A percentile compares a stretch with the other conserved stretches of the same genome.
phyloP scores from a whole-genome alignment of 1,140 invertebrate genomes.

The Megalonaias nervosa region DNA sequence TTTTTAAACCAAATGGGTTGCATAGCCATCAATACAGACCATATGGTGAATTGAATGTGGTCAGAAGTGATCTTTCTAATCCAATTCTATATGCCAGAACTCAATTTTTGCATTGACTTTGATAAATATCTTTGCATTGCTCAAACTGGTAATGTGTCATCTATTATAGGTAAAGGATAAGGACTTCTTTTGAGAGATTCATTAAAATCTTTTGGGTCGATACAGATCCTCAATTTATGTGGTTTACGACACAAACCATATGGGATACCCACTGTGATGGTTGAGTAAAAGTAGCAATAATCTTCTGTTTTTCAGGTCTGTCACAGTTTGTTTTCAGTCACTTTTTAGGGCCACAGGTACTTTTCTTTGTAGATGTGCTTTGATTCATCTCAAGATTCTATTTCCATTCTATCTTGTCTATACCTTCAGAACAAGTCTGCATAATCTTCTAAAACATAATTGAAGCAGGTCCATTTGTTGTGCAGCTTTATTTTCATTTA shows the following conservation, averaged over 20 bases:
- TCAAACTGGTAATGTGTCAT: constrained; percentile 27
- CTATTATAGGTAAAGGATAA: constrained; percentile 7
- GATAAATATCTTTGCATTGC: constrained; percentile 19
- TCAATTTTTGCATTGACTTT: constrained; percentile 50
- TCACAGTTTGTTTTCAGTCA: constrained; percentile 15
- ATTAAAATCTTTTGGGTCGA: too few species aligned
- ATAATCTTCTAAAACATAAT: too few species aligned
- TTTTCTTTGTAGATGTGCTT: background rate
- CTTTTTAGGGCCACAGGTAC: constrained; percentile 18
- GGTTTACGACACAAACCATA: constrained; percentile 31
- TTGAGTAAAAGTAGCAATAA: constrained; percentile 37
- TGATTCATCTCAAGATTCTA: background rate
- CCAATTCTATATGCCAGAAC: constrained; percentile 59
- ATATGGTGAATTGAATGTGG: constrained; percentile 38
- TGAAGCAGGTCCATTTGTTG: too few species aligned
- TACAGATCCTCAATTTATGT: background rate
- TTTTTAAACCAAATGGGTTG: constrained; percentile 23
- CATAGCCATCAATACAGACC: constrained; percentile 29
- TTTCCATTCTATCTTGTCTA: too few species aligned
- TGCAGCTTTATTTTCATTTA: too few species aligned
- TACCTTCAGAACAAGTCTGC: too few species aligned
- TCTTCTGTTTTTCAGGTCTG: constrained; percentile 32
- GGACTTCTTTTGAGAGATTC: constrained; percentile 13
- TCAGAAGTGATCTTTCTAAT: constrained; percentile 37
- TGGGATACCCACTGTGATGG: constrained; percentile 44